Base-by-base conservation (phyloP, 2,797 vertebrate genomes). In the Sebastes diaconus region DNA sequence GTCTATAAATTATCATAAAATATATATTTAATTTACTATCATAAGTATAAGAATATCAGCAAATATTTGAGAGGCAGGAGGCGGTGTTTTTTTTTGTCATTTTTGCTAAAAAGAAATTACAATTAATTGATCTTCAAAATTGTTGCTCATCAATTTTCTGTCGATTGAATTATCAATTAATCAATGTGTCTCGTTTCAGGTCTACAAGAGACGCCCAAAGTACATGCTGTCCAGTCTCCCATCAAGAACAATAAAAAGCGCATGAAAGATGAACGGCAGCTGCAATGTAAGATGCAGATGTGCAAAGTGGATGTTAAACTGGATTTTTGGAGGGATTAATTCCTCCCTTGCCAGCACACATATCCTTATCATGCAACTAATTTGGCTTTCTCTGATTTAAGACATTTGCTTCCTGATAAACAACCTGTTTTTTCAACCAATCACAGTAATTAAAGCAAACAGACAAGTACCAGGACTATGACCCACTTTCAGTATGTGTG, bases 401-500 rank as follows among this genome's bases (percentile, higher is more conserved):
- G 52, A 74, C 57, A 66, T 63, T 79, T 79, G 61, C 57, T 24
- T 76, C 68, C 68, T 63, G 72, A 92, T 75, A 67, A 90, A 87
- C 81, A 88, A 34, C 70, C 27, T 69, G 66, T 77, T 57, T 77
- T 57, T 50, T 18, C 68, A 9, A 71, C 63, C 72, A 85, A 77
- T 87, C 68, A 73, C 76, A 87, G 74, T 87, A 91, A 93, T 91
- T 88, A 88, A 91, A 52, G 63, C 18, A 86, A 88, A 89, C 46
- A 74, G 73, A 90, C 73, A 87, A 89, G 90, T 69, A 87, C 69
- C 42, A 80, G 66, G 71, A 85, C 81, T 84, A 71, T 94, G 92
- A 93, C 93, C 92, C 92, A 93, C 82, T 94, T 94, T 91, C 63
- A 8, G 32, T 54, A 14, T n/a, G 24, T 65, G 14, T 69, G 55